Conservation (phyloP, 2,797 vertebrate species). For the Sternarchorhynchus goeldii region DNA sequence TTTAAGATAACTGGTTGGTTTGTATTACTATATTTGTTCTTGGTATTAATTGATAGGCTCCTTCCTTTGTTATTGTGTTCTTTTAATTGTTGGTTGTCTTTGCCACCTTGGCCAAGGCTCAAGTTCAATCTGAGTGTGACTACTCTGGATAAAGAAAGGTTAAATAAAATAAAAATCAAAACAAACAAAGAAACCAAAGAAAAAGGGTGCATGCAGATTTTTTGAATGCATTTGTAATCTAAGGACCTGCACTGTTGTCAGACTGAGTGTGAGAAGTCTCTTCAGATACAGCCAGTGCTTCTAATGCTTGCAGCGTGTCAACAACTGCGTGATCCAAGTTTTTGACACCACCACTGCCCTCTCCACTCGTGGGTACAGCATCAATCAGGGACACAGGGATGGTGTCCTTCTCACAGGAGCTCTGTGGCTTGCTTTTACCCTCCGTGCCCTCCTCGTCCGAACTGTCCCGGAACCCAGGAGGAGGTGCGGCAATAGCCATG, state of each 20-base stretch:
- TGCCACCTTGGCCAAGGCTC: no score
- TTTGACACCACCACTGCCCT: slow-evolving; percentile 80
- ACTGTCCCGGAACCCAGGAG: slow-evolving; percentile 97
- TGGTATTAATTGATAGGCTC: no score
- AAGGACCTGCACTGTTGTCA: slow-evolving; percentile 97
- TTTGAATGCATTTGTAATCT: slow-evolving; percentile 95
- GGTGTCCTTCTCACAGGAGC: slow-evolving; percentile 78
- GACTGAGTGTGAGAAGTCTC: slow-evolving; percentile 86
- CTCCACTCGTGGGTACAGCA: slow-evolving; percentile 86
- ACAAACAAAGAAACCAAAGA: slow-evolving; percentile 82
- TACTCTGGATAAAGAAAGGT: no score
- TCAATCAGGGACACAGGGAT: slow-evolving; percentile 98
- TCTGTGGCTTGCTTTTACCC: slow-evolving; percentile 68
- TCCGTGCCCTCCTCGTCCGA: slow-evolving; percentile 85
- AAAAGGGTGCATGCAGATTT: slow-evolving; percentile 83
- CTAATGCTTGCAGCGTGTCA: slow-evolving; percentile 91
- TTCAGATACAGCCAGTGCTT: slow-evolving; percentile 93
- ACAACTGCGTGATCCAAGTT: slow-evolving; percentile 88
- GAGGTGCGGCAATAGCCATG: slow-evolving; percentile 97
- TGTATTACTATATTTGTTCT: no score
- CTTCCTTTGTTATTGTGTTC: no score
- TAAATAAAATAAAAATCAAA: slow-evolving; percentile 64
- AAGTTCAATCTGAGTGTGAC: no score
- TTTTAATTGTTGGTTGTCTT: no score
- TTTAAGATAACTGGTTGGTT: no score